Evolutionary conservation across 2,797 vertebrate genomes (phyloP).

Genomic region (Acropternis orthonyx): DNA sequence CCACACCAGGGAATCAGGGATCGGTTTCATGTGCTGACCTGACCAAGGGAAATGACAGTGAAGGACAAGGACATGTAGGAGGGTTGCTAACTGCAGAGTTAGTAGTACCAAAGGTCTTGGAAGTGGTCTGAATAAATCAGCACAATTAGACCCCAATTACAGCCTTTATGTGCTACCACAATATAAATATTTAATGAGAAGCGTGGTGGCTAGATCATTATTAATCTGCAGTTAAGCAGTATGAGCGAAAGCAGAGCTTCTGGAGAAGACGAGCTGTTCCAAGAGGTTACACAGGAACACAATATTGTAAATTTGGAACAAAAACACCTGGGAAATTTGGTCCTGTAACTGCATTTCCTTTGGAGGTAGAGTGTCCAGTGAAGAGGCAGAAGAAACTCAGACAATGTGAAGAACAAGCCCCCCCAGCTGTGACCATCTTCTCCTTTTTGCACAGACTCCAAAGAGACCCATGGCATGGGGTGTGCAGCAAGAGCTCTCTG

Average conservation of each 20-base stretch:
- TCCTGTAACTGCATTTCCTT: not conserved
- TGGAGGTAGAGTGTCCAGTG: not conserved
- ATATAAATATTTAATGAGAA: conserved; percentile 50
- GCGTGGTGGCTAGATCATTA: not conserved
- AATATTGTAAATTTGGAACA: not conserved
- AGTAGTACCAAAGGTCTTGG: not conserved
- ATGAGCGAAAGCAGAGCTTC: not conserved
- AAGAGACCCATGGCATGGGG: not conserved
- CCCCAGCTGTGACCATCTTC: not conserved
- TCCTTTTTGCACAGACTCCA: not conserved
- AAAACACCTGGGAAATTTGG: not conserved
- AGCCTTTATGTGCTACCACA: conserved; percentile 15
- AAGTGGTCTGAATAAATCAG: conserved; percentile 55
- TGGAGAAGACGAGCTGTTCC: not conserved
- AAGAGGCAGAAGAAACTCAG: not conserved
- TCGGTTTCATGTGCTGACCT: conserved; percentile 6
- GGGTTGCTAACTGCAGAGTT: not conserved
- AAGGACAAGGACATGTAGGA: not conserved
- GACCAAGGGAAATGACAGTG: conserved; percentile 1
- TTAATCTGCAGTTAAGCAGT: conserved; percentile 34
- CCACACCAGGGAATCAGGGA: not conserved
- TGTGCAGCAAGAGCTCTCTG: not conserved
- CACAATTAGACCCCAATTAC: conserved; percentile 35
- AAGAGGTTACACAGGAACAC: not conserved
- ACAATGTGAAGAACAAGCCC: not conserved